Base-by-base conservation (phyloP, 2,113 vertebrate genomes). In the Callipepla squamata region DNA sequence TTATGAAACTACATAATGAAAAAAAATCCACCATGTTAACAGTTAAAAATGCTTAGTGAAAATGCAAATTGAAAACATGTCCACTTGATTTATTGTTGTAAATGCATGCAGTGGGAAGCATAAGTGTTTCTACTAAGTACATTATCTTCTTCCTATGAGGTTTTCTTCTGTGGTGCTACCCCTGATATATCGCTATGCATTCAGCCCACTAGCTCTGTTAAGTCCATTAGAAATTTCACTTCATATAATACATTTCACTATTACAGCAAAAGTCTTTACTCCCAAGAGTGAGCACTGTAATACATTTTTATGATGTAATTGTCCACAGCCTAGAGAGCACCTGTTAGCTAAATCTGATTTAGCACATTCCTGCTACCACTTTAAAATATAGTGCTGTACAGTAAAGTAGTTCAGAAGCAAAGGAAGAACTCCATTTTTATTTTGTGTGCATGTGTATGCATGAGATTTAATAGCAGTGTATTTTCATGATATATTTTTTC, bases 291-390 rank as follows among this genome's bases (percentile, higher is more conserved):
- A 96, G 80, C 58, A 75, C 59, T 89, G 62, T 92, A 95, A 96
- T 93, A 70, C 19, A 70, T 91, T 95, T 96, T 95, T 93, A 81
- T 94, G 79, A 89, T 92, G 89, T 95, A 95, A 96, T 74, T 92
- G 74, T 94, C 78, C 61, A 25, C 55, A 87, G 66, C 89, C 84
- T 95, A 75, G 73, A 92, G 85, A 97, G 63, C 55, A 88, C 70
- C 85, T 90, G 62, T 84, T 93, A 93, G 94, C 81, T 85, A 94
- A 96, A 95, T 76, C 76, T 92, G 90, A 92, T 92, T 96, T 50
- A 92, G 62, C 16, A 38, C 80, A 14, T 73, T 91, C 90, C 57
- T 91, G 47, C 82, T 93, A 85, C n/a, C 50, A 36, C 30, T 62
- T 75, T 89, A 75, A 63, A 96, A 80, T 84, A 58, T 25, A 78